A percentile compares a stretch with the other conserved stretches of the same genome.
phyloP scores from a whole-genome alignment of 2,113 vertebrate species.

The Zosterops borbonicus region DNA sequence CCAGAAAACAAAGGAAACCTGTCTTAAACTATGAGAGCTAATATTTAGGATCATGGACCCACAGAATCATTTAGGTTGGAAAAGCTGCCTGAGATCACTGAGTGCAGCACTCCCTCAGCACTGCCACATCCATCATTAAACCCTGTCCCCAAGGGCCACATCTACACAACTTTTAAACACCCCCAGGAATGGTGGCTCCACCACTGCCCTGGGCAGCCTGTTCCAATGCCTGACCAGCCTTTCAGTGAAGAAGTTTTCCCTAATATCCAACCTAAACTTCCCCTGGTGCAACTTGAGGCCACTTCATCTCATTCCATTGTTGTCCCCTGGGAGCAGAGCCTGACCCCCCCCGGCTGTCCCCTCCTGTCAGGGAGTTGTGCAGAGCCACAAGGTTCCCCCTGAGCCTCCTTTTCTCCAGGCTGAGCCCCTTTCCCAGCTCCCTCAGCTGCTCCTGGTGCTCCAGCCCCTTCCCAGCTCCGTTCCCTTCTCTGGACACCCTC shows the following conservation, averaged over 20 bases:
- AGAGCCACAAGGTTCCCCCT: not conserved
- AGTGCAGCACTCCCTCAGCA: too few species aligned
- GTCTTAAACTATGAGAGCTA: not conserved
- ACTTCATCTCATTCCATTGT: rapidly evolving
- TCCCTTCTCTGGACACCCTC: rapidly evolving
- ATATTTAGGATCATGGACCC: not conserved
- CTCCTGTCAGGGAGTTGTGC: not conserved
- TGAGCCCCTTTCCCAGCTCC: not conserved
- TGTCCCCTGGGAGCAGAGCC: not conserved
- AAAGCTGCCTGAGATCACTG: not conserved
- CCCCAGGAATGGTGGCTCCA: not conserved
- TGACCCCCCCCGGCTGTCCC: rapidly evolving
- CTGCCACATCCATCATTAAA: not conserved
- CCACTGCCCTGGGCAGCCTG: not conserved
- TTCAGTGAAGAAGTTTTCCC: not conserved
- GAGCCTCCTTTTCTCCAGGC: not conserved
- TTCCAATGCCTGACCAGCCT: not conserved
- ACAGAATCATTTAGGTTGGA: not conserved
- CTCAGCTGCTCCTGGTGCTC: not conserved
- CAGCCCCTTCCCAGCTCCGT: rapidly evolving
- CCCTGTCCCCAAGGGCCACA: not conserved
- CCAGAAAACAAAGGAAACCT: not conserved
- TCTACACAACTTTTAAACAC: not conserved
- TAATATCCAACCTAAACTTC: not conserved
- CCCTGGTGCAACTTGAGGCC: rapidly evolving